These are phyloP conservation scores for Phalera bucephala DNA, from an alignment of 2,888 invertebrate genomes.

Conservation along the genomic window DNA sequence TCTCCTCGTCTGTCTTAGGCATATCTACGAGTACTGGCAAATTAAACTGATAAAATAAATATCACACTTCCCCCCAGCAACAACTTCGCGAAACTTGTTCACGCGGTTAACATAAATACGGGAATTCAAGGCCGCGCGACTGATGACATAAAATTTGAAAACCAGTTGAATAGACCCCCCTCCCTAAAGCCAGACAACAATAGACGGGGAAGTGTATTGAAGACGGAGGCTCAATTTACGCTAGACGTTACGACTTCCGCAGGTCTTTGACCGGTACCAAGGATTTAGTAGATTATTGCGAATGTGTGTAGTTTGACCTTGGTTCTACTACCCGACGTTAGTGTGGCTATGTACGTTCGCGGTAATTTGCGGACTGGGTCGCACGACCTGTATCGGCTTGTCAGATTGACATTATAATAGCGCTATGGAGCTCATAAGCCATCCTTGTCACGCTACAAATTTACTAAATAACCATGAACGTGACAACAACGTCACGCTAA, in stretches of 20 bases:
- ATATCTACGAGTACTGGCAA: conserved; percentile 15
- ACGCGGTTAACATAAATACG: conserved; percentile 62
- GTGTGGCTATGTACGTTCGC: conserved; percentile 39
- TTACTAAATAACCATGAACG: too few relatives aligned
- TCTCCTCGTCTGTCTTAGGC: conserved; percentile 13
- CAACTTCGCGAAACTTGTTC: conserved; percentile 44
- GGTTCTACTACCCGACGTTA: conserved; percentile 61
- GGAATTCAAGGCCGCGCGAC: conserved; percentile 61
- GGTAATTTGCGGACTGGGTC: neutral
- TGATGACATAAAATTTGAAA: conserved; percentile 63
- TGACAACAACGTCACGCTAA: too few relatives aligned
- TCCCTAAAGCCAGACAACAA: conserved; percentile 16
- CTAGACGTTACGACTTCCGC: conserved; percentile 66
- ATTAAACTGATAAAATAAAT: conserved; percentile 26
- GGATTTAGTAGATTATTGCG: conserved; percentile 65
- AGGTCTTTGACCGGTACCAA: conserved; percentile 70
- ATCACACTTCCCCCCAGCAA: conserved; percentile 35
- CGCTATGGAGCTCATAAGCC: too few relatives aligned
- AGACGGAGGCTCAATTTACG: conserved; percentile 43
- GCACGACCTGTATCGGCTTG: conserved; percentile 1
- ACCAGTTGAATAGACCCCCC: conserved; percentile 38
- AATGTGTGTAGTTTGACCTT: conserved; percentile 66
- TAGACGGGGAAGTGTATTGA: conserved; percentile 24
- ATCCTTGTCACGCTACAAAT: too few relatives aligned
- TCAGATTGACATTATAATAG: too few relatives aligned